Base-by-base conservation (phyloP, 1,140 invertebrate species). In the Diachasma alloeum region DNA sequence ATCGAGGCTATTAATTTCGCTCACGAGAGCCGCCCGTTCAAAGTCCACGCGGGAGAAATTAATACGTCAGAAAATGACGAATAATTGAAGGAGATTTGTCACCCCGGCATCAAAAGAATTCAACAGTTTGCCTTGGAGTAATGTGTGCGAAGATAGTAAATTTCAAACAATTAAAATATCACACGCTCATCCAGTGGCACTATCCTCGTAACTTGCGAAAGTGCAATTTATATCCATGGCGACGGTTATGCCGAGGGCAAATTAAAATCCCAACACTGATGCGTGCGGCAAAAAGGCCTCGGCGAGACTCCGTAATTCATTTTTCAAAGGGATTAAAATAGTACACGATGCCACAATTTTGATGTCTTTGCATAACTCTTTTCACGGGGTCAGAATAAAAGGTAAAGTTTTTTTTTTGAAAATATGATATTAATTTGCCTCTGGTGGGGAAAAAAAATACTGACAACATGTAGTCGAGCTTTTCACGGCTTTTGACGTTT, bases 121-220 rank as follows among this genome's bases (percentile, higher is more conserved):
- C 59, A 63, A 63, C 59, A 63, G 59, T 63, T 63, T 26, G 59
- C 13, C 24, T 26, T 63, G 59, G 39, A 42, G 24, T 63, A 59
- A 59, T 59, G 22, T 59, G 59, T 26, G 48, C 69, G 44, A 77
- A 74, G 78, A 78, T 74, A 79, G 76, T 79, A 81, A 84, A 81
- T 84, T 81, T 81, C 48, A 59, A 76, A 85, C 82, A 83, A 83
- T 84, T 85, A 83, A 77, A 80, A 77, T 80, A 80, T 80, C 78
- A 74, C 72, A 71, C 39, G n/a, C 53, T 36, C 24, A 44, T 76
- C 63, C 15, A 19, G 46, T 63, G 24, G n/a, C 48, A 53, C 48
- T 53, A 53, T 53, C n/a, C 48, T 53, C 48, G 17, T 53, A 53
- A 53, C 48, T 53, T 53, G 48, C 3, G 48, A n/a, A 53, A 53